A percentile compares a stretch with the other conserved stretches of the same genome.
Conservation (phyloP, 1,140 invertebrate genomes). For the Drosophila trapezifrons region DNA sequence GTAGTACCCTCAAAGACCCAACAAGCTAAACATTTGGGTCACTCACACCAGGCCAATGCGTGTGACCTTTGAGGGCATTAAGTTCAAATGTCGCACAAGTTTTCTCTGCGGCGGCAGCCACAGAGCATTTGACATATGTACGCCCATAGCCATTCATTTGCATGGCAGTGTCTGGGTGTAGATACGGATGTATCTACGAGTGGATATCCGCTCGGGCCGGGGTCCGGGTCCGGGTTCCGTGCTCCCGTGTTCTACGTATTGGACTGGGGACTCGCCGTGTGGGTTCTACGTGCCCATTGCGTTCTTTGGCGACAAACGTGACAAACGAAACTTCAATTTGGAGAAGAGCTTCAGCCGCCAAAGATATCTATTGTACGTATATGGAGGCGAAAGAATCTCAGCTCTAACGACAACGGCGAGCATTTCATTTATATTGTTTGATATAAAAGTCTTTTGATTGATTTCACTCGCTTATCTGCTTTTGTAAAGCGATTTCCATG, state of each 20-base stretch:
- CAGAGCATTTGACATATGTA: slow-evolving; percentile 64
- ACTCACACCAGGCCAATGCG: slow-evolving; percentile 24
- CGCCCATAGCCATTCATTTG: slow-evolving; percentile 53
- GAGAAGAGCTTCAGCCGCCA: slow-evolving; percentile 22
- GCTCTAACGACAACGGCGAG: slow-evolving; percentile 39
- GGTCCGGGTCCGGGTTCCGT: background rate
- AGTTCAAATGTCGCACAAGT: slow-evolving; percentile 77
- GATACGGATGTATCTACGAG: slow-evolving; percentile 25
- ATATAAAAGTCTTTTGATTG: slow-evolving; percentile 77
- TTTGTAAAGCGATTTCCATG: slow-evolving; percentile 67
- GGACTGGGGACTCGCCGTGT: slow-evolving; percentile 33
- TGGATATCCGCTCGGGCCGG: slow-evolving; percentile 25
- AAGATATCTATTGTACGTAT: slow-evolving; percentile 24
- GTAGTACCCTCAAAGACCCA: background rate
- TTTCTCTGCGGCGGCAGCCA: slow-evolving; percentile 52
- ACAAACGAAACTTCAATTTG: slow-evolving; percentile 64
- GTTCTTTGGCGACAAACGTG: slow-evolving; percentile 56
- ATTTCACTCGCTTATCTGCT: slow-evolving; percentile 68
- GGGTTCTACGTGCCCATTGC: slow-evolving; percentile 69
- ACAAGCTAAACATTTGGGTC: slow-evolving; percentile 35
- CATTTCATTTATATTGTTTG: slow-evolving; percentile 73
- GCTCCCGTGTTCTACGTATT: background rate
- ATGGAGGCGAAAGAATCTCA: slow-evolving; percentile 38
- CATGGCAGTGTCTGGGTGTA: slow-evolving; percentile 15
- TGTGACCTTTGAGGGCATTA: slow-evolving; percentile 71